phyloP scores from a whole-genome alignment of 2,888 invertebrate genomes.

The Oligia fasciuncula region DNA sequence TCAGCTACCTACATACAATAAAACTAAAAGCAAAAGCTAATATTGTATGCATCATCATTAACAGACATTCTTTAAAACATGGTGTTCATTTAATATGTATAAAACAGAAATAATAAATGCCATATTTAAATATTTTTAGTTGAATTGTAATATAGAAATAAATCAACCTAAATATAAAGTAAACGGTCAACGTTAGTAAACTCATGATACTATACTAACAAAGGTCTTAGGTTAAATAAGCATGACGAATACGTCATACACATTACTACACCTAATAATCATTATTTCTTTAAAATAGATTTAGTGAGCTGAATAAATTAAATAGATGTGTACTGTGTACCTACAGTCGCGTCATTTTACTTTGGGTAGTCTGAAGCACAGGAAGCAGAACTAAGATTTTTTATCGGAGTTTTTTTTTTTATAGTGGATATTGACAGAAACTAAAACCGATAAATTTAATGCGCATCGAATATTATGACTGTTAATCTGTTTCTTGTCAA shows the following conservation, averaged over 20 bases:
- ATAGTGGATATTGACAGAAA: slow-evolving; percentile 2
- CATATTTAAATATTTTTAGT: slow-evolving; percentile 1
- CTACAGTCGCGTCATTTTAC: slow-evolving; percentile 19
- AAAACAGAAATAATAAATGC: neutral
- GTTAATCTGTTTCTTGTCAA: neutral
- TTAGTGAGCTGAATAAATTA: slow-evolving; percentile 27
- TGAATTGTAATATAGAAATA: slow-evolving; percentile 8
- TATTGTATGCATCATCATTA: slow-evolving; percentile 22
- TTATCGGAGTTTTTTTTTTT: slow-evolving; percentile 28
- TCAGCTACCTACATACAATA: slow-evolving; percentile 26
- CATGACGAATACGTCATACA: slow-evolving; percentile 30
- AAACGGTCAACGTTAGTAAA: neutral
- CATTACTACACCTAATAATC: slow-evolving; percentile 15
- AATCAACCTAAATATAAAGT: slow-evolving; percentile 4
- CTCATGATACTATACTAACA: slow-evolving; percentile 10
- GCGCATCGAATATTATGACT: neutral
- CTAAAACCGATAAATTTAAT: neutral
- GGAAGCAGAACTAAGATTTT: slow-evolving; percentile 34
- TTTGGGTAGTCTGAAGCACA: slow-evolving; percentile 17
- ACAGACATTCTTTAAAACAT: neutral
- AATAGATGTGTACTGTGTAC: slow-evolving; percentile 14
- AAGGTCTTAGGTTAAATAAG: slow-evolving; percentile 52
- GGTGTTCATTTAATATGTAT: neutral
- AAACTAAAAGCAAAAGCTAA: slow-evolving; percentile 53
- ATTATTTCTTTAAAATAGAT: slow-evolving; percentile 20